phyloP scores from a whole-genome alignment of 2,797 vertebrate species.

The Enteromius radiatus region DNA sequence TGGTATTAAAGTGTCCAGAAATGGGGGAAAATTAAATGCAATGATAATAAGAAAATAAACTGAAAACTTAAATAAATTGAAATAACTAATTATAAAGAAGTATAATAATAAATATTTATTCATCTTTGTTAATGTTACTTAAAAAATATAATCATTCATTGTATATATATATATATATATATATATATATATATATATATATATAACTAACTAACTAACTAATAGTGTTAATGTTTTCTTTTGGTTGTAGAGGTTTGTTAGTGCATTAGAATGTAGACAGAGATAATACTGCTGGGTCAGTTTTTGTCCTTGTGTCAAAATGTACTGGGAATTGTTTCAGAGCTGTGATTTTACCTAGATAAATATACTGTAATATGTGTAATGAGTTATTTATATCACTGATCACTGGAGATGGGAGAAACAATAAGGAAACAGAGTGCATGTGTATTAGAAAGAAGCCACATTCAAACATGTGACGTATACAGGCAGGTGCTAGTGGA shows the following conservation, averaged over 20 bases:
- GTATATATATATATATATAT: too few species aligned
- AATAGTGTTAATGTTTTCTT: too few species aligned
- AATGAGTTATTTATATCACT: constrained; percentile 53
- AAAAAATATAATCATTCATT: too few species aligned
- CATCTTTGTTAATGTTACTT: too few species aligned
- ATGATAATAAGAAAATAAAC: background rate
- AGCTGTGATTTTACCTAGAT: constrained; percentile 10
- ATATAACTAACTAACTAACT: too few species aligned
- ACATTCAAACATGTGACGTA: constrained; percentile 26
- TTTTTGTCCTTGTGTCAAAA: constrained; percentile 28
- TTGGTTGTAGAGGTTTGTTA: too few species aligned
- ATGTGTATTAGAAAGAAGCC: constrained; percentile 45
- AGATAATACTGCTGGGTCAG: too few species aligned
- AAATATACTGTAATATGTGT: constrained; percentile 6
- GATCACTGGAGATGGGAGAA: constrained; percentile 48
- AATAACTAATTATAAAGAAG: background rate
- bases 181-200: too few species aligned
- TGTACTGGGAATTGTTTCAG: constrained; percentile 19
- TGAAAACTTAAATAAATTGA: background rate
- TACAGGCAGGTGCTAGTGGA: constrained; percentile 24
- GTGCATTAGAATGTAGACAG: too few species aligned
- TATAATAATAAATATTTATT: background rate
- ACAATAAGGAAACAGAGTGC: constrained; percentile 8
- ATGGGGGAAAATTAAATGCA: background rate
- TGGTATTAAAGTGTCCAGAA: background rate